Conservation (phyloP, 1,140 invertebrate genomes). For the Heterodera schachtii region DNA sequence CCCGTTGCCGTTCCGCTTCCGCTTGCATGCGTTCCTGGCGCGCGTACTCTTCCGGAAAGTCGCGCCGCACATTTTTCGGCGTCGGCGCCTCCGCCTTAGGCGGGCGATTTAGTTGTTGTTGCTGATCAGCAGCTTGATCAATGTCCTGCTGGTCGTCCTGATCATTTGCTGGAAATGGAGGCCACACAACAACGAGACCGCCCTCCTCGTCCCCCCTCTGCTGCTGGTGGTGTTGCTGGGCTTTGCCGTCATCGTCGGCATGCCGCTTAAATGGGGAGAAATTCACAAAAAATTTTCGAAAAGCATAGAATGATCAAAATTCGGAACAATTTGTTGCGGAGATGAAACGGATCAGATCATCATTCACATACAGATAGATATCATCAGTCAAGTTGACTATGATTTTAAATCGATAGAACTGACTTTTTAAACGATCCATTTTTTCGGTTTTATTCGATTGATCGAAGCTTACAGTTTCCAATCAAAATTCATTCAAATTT, state of each 20-base stretch:
- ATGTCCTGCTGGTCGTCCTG: background rate
- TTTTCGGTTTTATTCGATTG: no score
- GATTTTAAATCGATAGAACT: no score
- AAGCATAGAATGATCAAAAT: no score
- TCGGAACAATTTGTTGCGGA: no score
- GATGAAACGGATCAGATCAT: no score
- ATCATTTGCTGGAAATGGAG: constrained; percentile 33
- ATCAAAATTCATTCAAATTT: no score
- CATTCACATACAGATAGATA: no score
- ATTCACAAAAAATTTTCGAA: no score
- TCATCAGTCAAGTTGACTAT: no score
- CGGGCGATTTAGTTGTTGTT: constrained; percentile 31
- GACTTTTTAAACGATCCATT: no score
- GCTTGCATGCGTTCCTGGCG: constrained; percentile 55
- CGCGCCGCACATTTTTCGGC: constrained; percentile 48
- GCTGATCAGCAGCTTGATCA: background rate
- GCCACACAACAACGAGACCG: constrained; percentile 60
- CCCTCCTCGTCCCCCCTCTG: constrained; percentile 21
- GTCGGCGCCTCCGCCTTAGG: constrained; percentile 17
- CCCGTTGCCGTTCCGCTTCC: constrained; percentile 52
- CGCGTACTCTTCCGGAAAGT: constrained; percentile 60
- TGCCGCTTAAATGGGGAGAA: background rate
- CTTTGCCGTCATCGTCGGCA: background rate
- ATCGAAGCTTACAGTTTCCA: no score
- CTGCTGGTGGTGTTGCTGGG: background rate